A percentile compares a stretch with the other conserved stretches of the same genome.
phyloP scores from a whole-genome alignment of 2,888 invertebrate genomes.

The Latrodectus hesperus region DNA sequence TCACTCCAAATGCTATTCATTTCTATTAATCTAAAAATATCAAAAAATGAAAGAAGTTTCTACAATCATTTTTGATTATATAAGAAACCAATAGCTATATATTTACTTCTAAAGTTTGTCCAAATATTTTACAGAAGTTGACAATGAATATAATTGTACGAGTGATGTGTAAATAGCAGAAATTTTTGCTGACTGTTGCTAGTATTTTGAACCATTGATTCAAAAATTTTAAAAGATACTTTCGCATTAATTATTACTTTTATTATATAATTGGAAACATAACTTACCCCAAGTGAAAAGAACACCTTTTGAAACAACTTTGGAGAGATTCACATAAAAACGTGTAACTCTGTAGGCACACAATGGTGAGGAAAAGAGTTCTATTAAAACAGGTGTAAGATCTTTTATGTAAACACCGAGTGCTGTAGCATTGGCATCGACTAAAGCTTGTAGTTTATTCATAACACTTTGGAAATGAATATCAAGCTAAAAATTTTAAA shows the following conservation, averaged over 20 bases:
- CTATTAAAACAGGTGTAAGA: conserved; percentile 79
- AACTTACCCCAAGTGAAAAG: conserved; percentile 72
- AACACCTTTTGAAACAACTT: conserved; percentile 77
- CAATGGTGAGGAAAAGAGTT: conserved; percentile 84
- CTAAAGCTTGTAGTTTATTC: conserved; percentile 73
- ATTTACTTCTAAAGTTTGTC: too few relatives aligned
- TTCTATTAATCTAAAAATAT: too few relatives aligned
- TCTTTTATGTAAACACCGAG: conserved; percentile 79
- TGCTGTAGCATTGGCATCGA: conserved; percentile 77
- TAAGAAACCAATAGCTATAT: too few relatives aligned
- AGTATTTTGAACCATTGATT: too few relatives aligned
- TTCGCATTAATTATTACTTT: neutral
- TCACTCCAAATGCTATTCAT: too few relatives aligned
- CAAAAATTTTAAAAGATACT: too few relatives aligned
- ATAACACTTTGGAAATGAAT: conserved; percentile 73
- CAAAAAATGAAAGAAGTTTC: too few relatives aligned
- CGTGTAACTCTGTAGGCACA: conserved; percentile 82
- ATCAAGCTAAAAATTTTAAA: conserved; percentile 72
- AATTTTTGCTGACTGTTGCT: too few relatives aligned
- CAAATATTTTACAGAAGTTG: too few relatives aligned
- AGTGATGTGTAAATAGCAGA: too few relatives aligned
- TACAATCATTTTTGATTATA: too few relatives aligned
- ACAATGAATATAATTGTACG: too few relatives aligned
- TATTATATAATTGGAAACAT: neutral
- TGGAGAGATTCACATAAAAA: conserved; percentile 80